These are phyloP conservation scores for Limnephilus rhombicus DNA, from an alignment of 2,888 invertebrate species.

Conservation along the genomic window DNA sequence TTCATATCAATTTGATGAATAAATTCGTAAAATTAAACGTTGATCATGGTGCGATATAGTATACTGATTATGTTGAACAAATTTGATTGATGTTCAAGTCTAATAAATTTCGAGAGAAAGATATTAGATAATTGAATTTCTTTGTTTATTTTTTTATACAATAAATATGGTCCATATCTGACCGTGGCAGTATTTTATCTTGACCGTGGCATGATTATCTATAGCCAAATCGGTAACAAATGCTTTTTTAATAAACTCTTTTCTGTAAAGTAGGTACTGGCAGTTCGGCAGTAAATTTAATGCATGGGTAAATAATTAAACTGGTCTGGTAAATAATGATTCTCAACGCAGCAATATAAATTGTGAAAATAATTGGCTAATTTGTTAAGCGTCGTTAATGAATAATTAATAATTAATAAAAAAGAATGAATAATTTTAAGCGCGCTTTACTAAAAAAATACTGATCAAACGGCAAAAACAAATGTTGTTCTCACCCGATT, in stretches of 20 bases:
- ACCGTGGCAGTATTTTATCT: not conserved
- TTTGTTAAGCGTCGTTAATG: no score
- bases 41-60: not conserved
- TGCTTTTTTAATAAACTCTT: not conserved
- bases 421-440: no score
- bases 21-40: no score
- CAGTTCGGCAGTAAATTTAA: not conserved
- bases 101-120: not conserved
- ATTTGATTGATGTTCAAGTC: not conserved
- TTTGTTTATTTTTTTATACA: not conserved
- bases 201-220: slow-evolving; percentile 7
- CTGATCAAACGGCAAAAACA: not conserved
- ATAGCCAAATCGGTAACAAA: not conserved
- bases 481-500: no score
- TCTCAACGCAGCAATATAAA: no score
- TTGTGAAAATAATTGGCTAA: no score
- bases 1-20: no score
- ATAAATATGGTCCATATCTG: not conserved
- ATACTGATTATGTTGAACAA: not conserved
- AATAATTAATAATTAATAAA: no score
- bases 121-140: slow-evolving; percentile 3
- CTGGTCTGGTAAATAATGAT: no score
- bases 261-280: not conserved
- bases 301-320: not conserved
- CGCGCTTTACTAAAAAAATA: not conserved